phyloP scores from a whole-genome alignment of 2,888 invertebrate genomes.

The Trachelus iudaicus region DNA sequence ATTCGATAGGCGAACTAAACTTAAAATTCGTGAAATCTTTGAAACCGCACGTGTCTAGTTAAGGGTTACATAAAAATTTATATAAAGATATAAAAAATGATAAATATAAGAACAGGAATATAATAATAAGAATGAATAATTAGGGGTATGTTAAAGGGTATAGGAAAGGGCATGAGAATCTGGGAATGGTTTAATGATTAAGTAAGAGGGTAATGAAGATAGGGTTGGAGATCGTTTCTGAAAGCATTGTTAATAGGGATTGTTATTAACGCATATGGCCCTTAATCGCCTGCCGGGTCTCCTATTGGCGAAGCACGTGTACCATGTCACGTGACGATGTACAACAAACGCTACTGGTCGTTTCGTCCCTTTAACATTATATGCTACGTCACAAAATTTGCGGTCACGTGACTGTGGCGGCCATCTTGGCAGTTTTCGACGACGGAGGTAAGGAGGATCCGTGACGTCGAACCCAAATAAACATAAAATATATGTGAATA shows the following conservation, averaged over 20 bases:
- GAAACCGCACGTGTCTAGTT: too few relatives aligned
- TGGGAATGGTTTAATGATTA: too few relatives aligned
- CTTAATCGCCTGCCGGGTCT: constrained; percentile 40
- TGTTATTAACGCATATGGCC: constrained; percentile 30
- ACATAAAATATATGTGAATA: constrained; percentile 52
- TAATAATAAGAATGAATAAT: too few relatives aligned
- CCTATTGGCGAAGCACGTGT: constrained; percentile 47
- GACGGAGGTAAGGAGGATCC: constrained; percentile 54
- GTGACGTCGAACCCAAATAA: constrained; percentile 57
- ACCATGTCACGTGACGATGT: constrained; percentile 40
- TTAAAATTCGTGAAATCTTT: too few relatives aligned
- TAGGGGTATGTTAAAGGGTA: too few relatives aligned
- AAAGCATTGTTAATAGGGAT: constrained; percentile 21
- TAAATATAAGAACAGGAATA: too few relatives aligned
- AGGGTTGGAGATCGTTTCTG: too few relatives aligned
- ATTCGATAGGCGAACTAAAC: too few relatives aligned
- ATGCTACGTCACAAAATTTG: constrained; percentile 54
- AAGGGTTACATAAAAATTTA: too few relatives aligned
- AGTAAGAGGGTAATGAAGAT: too few relatives aligned
- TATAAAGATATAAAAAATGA: too few relatives aligned
- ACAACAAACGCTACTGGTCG: constrained; percentile 40
- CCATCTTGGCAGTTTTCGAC: constrained; percentile 60
- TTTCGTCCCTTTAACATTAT: constrained; percentile 51
- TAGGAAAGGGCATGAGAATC: too few relatives aligned
- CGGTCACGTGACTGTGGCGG: constrained; percentile 52